Evolutionary conservation across 2,888 invertebrate genomes (phyloP), one percentile per base, ranked within the genome.

Genomic region (Oithona nana): DNA sequence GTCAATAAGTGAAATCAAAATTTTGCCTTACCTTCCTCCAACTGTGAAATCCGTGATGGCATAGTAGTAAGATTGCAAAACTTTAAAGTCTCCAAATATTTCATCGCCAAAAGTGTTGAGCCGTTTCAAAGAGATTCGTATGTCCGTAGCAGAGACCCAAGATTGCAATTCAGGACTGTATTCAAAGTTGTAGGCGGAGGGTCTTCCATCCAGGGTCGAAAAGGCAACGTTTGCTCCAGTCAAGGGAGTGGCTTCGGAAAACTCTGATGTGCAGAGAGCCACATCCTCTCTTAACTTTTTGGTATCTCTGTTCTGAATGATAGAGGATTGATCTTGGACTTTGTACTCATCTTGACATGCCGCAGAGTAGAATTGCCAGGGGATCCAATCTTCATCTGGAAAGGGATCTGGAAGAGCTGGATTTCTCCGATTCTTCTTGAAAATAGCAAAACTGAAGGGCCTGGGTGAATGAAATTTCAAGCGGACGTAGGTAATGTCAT

Each of bases 101-200:
- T 98, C 97, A 73, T 98, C 98, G 68, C 98, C 95, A 72, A 97
- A 98, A 0, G 97, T 98, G 74, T 98, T 98, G 68, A 95, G 78
- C 20, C 94, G 83, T 70, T 90, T 86, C 65, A 98, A 75, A 0
- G 86, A 83, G 66, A 99, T 90, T 60, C 83, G 81, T 65, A 99
- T 81, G 68, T 92, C 93, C 0, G 90, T 90, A 0, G 97, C 97
- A 62, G 95, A 93, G 22, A 98, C 97, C 66, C 67, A 67, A 16
- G 64, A 92, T 82, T 94, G 95, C 60, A 98, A 77, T 69, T 86
- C 86, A 0, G 83, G 78, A 69, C 88, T 93, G 65, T 83, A 83
- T 69, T 95, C 95, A 71, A 95, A 98, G 64, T 84, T 81, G 69
- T 84, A 86, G 16, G 92, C 90, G 4, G 90, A 89, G 0, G 95